Conservation (phyloP, 1,140 invertebrate species). For the Papilio helenus region DNA sequence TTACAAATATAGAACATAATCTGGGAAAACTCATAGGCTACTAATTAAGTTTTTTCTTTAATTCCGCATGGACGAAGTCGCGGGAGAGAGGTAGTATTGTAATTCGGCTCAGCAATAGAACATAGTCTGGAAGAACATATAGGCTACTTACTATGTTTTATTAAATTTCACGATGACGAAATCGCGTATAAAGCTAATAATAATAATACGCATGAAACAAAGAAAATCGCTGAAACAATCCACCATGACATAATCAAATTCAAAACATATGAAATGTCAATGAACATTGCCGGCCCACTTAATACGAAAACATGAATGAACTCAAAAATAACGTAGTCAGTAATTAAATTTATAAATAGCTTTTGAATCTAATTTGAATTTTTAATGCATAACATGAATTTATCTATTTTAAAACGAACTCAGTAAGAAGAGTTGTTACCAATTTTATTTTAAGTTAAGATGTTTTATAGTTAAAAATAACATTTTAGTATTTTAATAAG, state of each 20-base stretch:
- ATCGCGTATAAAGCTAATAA: too few relatives aligned
- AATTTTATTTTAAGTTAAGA: background rate
- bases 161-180: too few relatives aligned
- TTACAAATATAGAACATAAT: too few relatives aligned
- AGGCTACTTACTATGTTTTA: too few relatives aligned
- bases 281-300: slow-evolving; percentile 25
- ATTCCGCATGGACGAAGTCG: too few relatives aligned
- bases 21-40: too few relatives aligned
- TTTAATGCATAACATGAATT: slow-evolving; percentile 5
- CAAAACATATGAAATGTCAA: slow-evolving; percentile 30
- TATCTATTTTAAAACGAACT: slow-evolving; percentile 17
- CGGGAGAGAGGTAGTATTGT: too few relatives aligned
- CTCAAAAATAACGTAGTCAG: slow-evolving; percentile 23
- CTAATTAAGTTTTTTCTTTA: too few relatives aligned
- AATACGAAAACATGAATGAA: slow-evolving; percentile 26
- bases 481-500: background rate
- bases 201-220: background rate
- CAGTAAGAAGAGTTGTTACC: background rate
- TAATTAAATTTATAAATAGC: slow-evolving; percentile 22
- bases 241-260: background rate
- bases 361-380: slow-evolving; percentile 30
- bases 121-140: too few relatives aligned
- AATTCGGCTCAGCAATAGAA: too few relatives aligned
- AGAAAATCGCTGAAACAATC: background rate
- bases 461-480: background rate